Evolutionary conservation across 2,113 vertebrate genomes (phyloP), one percentile per base, ranked within the genome.

Genomic region (Oostethus manadensis): DNA sequence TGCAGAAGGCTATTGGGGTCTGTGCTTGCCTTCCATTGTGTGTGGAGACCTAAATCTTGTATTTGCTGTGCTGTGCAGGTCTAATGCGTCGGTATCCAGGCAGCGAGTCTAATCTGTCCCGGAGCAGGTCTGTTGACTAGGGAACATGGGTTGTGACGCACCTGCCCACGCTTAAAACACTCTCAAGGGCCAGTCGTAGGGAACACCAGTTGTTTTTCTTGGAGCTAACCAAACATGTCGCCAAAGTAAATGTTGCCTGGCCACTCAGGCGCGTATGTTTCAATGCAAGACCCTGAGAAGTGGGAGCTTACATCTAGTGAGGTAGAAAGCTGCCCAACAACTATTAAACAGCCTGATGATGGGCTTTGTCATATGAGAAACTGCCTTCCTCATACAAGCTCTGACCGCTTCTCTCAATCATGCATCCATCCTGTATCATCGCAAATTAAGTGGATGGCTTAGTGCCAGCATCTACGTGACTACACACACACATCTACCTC

Each of bases 101-200:
- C 81, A 85, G 77, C 80, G 47, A 55, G 68, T 71, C 57, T 87
- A 86, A 72, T 79, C 80, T 76, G 76, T 78, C 77, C 77, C 17
- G 26, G 70, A 66, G 77, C 77, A 45, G 48, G 50, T 67, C 64
- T 77, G 76, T 82, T 86, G 67, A 58, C 51, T 40, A 11, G 70
- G 38, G 66, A 72, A 84, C 69, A 16, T 10, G 42, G 67, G 45
- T 66, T 72, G 60, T 82, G 81, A 83, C 74, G 64, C 79, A 86
- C 83, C 83, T 80, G 79, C 56, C 51, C 74, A 65, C 74, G 66
- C 78, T 78, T 82, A 77, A 66, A 51, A 53, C 55, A 17, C 64
- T 62, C 85, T 76, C 73, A 47, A 21, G 43, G 67, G 68, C 63
- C 49, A 10, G 49, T 42, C 23, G 1, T 17, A 33, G 43, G 59